Evolutionary conservation across 2,888 invertebrate species (phyloP), one percentile per base, ranked within the genome.

Genomic region (Gryllus longicercus): DNA sequence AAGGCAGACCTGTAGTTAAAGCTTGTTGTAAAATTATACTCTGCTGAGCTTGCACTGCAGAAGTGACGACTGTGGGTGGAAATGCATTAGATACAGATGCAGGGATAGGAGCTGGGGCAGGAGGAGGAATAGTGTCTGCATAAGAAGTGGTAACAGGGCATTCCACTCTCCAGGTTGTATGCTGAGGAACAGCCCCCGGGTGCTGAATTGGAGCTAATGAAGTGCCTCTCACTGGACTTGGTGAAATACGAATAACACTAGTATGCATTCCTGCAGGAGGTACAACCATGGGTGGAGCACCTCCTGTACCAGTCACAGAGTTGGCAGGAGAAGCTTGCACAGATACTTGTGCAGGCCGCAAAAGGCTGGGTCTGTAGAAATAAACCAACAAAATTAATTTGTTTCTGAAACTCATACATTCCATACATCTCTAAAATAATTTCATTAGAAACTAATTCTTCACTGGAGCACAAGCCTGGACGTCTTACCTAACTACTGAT

Each of bases 161-260:
- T 75, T 84, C 84, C n/a, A 83, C 81, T 50, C 82, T 82, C 84
- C 84, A 84, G 63, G 83, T 80, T 14, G 82, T 82, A 51, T 83
- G 83, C 11, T 82, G 82, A 63, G 63, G 63, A 11, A n/a, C 63
- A n/a, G 63, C 63, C 14, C 14, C 63, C 5, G 63, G 14, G 25
- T 80, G 80, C 50, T 80, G 80, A 21, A 74, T 23, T 11, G 75
- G 75, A 21, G 50, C 16, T 12, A 77, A 38, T 18, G 77, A 77
- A n/a, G 77, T 16, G n/a, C 38, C 63, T 16, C 80, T 79, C 1
- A 49, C 76, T 38, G 84, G 85, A 78, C 85, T 85, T 16, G 95
- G 95, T 2, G 95, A 95, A 85, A 95, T 93, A 85, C 95, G 89
- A 85, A 96, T 96, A 74, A 95, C 95, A 87, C 95, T 95, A 50